Evolutionary conservation across 2,888 invertebrate genomes (phyloP).

Genomic region (Hyles lineata): DNA sequence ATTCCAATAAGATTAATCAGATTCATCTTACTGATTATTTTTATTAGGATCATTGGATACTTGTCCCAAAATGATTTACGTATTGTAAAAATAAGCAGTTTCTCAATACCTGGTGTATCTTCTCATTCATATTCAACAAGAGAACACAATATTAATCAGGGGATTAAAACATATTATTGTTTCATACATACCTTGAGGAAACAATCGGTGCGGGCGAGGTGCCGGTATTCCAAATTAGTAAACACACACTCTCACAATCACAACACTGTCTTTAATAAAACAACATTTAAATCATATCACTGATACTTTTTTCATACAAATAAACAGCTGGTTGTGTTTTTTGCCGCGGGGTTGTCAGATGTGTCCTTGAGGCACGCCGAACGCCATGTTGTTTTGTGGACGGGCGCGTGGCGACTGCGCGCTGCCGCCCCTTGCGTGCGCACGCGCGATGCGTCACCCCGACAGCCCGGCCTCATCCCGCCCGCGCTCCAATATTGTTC

Average conservation of each 20-base stretch:
- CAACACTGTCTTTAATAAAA: constrained; percentile 41
- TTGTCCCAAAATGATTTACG: too few relatives aligned
- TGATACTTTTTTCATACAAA: constrained; percentile 46
- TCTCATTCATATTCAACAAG: background rate
- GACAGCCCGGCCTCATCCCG: constrained; percentile 62
- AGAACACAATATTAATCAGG: constrained; percentile 3
- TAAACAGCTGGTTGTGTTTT: constrained; percentile 46
- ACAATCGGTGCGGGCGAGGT: constrained; percentile 56
- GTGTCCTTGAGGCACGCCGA: constrained; percentile 74
- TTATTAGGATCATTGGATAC: too few relatives aligned
- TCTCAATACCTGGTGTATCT: background rate
- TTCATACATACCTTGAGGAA: constrained; percentile 69
- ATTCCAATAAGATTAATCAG: too few relatives aligned
- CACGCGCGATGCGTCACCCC: constrained; percentile 77
- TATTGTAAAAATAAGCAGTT: too few relatives aligned
- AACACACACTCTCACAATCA: constrained; percentile 59
- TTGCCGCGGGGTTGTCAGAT: constrained; percentile 71
- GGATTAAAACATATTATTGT: constrained; percentile 52
- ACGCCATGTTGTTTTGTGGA: constrained; percentile 77
- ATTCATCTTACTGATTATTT: too few relatives aligned
- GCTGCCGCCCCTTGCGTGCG: constrained; percentile 69
- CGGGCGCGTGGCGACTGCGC: constrained; percentile 83
- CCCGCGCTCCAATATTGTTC: constrained; percentile 42
- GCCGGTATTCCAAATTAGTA: constrained; percentile 67
- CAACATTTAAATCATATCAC: constrained; percentile 41